These are phyloP conservation scores for Platycercus adscitus DNA, from an alignment of 2,113 vertebrate genomes.

Conservation along the genomic window DNA sequence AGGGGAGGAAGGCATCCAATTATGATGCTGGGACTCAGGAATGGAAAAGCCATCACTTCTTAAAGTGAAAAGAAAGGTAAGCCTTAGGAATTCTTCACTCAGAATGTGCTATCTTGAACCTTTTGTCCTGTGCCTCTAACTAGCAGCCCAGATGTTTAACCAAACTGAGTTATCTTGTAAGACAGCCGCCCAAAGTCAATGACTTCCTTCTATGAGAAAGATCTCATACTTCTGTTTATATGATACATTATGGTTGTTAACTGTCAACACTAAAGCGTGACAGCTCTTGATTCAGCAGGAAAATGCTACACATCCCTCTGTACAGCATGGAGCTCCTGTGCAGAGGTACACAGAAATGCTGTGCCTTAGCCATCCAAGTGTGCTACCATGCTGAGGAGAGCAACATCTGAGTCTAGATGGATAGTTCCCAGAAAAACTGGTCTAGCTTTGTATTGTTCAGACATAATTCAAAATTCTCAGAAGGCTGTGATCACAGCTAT, in stretches of 20 bases:
- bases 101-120: neutral
- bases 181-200: neutral
- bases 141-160: neutral
- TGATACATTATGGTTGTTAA: neutral
- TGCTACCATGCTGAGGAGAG: neutral
- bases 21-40: neutral
- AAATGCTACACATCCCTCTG: neutral
- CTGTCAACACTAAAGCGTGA: neutral
- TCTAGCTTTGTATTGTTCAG: neutral
- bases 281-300: neutral
- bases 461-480: neutral
- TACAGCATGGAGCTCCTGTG: neutral
- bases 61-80: neutral
- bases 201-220: neutral
- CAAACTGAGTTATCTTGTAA: neutral
- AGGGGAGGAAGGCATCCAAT: neutral
- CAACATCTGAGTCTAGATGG: neutral
- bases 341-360: neutral
- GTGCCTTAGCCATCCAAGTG: neutral
- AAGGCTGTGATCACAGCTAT: neutral
- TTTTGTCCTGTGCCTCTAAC: neutral
- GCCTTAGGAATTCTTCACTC: neutral
- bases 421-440: neutral
- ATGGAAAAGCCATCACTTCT: neutral
- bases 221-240: neutral